Evolutionary conservation across 2,888 invertebrate species (phyloP).

Genomic region (Diogma glabrata): DNA sequence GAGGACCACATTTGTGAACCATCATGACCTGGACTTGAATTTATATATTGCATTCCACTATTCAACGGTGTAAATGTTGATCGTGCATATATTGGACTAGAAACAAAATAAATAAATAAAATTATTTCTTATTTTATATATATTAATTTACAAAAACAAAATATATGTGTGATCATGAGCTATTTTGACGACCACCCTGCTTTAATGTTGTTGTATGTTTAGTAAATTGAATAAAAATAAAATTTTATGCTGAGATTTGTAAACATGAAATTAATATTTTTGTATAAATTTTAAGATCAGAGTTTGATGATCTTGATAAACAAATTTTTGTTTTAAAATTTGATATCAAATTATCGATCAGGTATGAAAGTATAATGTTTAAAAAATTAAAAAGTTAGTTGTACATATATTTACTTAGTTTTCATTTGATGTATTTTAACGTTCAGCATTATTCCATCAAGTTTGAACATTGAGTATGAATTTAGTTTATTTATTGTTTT

Average conservation of each 20-base stretch:
- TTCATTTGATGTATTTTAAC: no score
- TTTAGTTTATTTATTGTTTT: no score
- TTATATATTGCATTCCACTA: conserved; percentile 31
- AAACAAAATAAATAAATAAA: neutral
- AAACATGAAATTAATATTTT: conserved; percentile 9
- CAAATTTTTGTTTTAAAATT: no score
- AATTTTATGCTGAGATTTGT: conserved; percentile 6
- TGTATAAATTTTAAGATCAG: no score
- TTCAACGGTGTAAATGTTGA: conserved; percentile 28
- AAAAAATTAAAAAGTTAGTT: no score
- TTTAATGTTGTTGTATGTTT: no score
- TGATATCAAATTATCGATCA: no score
- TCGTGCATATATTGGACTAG: conserved; percentile 33
- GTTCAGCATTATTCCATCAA: no score
- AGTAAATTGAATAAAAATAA: neutral
- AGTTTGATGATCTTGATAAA: no score
- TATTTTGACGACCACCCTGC: conserved; percentile 7
- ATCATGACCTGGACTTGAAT: conserved; percentile 23
- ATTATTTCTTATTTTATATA: neutral
- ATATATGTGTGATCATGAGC: conserved; percentile 5
- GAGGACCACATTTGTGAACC: conserved; percentile 23
- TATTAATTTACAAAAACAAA: neutral
- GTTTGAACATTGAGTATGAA: no score
- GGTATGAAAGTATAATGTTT: no score
- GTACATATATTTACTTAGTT: no score